phyloP scores from a whole-genome alignment of 2,888 invertebrate genomes.

The Melanchra persicariae region DNA sequence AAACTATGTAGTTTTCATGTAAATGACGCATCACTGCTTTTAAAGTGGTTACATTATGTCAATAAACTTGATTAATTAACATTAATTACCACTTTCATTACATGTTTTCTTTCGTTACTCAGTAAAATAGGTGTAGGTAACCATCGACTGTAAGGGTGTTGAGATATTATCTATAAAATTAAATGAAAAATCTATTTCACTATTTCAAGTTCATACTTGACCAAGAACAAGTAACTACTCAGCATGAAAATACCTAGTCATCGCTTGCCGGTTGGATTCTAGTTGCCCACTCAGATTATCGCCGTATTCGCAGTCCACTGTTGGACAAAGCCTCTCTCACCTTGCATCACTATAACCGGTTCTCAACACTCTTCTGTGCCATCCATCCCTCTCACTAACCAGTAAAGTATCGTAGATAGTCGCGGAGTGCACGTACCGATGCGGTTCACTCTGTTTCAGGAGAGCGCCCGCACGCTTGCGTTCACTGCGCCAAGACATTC shows the following conservation, averaged over 20 bases:
- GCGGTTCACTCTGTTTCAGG: conserved; percentile 86
- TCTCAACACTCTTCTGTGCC: background rate
- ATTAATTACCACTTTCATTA: conserved; percentile 5
- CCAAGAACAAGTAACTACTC: no score
- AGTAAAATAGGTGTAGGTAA: background rate
- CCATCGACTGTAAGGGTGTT: background rate
- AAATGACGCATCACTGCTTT: conserved; percentile 5
- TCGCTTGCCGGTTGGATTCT: no score
- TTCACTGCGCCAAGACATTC: conserved; percentile 94
- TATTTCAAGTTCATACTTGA: no score
- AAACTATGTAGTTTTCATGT: conserved; percentile 11
- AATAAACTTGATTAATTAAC: background rate
- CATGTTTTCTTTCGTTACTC: conserved; percentile 9
- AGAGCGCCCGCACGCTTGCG: conserved; percentile 93
- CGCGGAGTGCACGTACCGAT: conserved; percentile 63
- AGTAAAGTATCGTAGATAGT: background rate
- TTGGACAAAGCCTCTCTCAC: background rate
- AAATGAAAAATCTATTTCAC: no score
- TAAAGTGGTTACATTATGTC: background rate
- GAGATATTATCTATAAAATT: background rate
- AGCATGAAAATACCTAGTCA: no score
- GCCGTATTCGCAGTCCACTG: no score
- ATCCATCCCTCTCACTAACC: background rate
- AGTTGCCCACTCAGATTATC: background rate
- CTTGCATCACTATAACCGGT: background rate